These are phyloP conservation scores for Thereuonema tuberculata DNA, from an alignment of 1,140 invertebrate genomes.

Conservation along the genomic window DNA sequence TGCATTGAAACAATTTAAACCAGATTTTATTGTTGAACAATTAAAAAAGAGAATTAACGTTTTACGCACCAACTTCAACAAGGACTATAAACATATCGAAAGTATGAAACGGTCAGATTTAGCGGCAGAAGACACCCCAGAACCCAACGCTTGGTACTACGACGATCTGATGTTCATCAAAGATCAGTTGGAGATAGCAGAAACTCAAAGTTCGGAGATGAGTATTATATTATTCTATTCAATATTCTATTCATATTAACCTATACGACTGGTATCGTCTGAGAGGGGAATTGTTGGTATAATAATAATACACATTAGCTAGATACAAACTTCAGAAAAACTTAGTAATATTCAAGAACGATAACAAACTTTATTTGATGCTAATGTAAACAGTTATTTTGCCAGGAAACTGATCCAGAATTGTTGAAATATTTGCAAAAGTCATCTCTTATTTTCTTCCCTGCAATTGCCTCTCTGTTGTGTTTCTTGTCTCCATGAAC, in stretches of 20 bases:
- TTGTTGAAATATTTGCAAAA: slow-evolving; percentile 3
- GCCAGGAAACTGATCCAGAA: not conserved
- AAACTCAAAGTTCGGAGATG: not conserved
- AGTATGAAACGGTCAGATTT: not conserved
- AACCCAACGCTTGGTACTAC: not conserved
- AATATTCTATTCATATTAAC: not conserved
- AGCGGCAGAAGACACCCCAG: not conserved
- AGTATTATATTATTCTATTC: not conserved
- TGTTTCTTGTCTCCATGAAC: not conserved
- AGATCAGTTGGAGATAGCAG: not conserved
- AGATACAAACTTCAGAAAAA: not conserved
- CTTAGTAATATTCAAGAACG: not conserved
- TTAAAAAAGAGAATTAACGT: not conserved
- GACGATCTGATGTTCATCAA: not conserved
- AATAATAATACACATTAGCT: not conserved
- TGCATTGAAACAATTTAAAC: not conserved
- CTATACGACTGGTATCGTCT: not conserved
- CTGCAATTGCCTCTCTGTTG: not conserved
- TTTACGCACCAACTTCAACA: not conserved
- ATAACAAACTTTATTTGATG: not conserved
- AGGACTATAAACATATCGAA: not conserved
- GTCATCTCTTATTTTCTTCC: slow-evolving; percentile 2
- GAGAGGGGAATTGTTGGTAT: not conserved
- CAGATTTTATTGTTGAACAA: not conserved
- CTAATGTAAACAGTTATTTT: not conserved